A percentile compares a stretch with the other conserved stretches of the same genome.
Evolutionary conservation across 35 echinoderm and acorn worm genomes (phyloP).

Genomic region (Diadema setosum): DNA sequence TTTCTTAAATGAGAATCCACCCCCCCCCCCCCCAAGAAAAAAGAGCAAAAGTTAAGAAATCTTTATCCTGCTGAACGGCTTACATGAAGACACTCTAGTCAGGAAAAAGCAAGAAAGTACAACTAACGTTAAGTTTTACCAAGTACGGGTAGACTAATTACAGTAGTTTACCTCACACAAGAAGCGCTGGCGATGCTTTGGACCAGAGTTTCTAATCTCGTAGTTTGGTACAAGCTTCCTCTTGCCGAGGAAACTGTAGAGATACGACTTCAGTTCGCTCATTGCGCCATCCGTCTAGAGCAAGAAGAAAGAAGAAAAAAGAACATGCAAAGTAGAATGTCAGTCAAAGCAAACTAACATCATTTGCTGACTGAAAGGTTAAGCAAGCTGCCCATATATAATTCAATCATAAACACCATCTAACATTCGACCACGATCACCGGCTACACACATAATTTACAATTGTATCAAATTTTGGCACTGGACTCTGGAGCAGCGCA

Average conservation of each 20-base stretch:
- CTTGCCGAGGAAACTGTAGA: slow-evolving; percentile 38
- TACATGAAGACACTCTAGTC: neutral
- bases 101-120: neutral
- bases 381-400: neutral
- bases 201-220: slow-evolving; percentile 47
- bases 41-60: neutral
- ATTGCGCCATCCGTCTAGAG: neutral
- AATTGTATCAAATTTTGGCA: too few species aligned
- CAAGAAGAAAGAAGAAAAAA: neutral
- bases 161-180: slow-evolving; percentile 78
- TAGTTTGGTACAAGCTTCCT: slow-evolving; percentile 47
- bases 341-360: too few species aligned
- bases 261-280: slow-evolving; percentile 45
- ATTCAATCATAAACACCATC: neutral
- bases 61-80: neutral
- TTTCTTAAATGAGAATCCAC: neutral
- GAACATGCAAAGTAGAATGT: neutral
- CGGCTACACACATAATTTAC: too few species aligned
- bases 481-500: too few species aligned
- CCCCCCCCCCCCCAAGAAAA: neutral
- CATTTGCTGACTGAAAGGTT: too few species aligned
- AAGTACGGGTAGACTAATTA: neutral
- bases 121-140: neutral
- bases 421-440: neutral
- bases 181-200: slow-evolving; percentile 92